Evolutionary conservation across 2,797 vertebrate genomes (phyloP).

Genomic region (Fistularia commersonii): DNA sequence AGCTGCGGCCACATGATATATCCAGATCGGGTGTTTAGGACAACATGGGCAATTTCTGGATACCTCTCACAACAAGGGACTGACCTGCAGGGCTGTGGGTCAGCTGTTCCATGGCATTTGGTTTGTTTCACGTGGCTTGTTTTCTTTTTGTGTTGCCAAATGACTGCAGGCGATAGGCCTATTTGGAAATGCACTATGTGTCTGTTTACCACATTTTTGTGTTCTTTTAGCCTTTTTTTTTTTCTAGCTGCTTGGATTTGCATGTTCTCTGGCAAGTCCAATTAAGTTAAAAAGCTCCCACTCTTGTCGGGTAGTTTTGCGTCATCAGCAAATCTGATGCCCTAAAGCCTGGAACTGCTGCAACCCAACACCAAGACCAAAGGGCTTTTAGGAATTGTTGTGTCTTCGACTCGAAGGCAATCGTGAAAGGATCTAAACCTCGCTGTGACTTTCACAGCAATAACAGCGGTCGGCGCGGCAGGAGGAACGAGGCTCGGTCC

Average conservation of each 20-base stretch:
- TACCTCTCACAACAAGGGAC: constrained; percentile 34
- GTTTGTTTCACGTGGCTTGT: constrained; percentile 37
- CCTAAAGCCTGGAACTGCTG: constrained; percentile 35
- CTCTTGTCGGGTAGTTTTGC: constrained; percentile 38
- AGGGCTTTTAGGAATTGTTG: constrained; percentile 53
- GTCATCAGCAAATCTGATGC: constrained; percentile 46
- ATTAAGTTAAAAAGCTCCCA: constrained; percentile 37
- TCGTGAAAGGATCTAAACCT: constrained; percentile 52
- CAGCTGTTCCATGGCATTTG: constrained; percentile 43
- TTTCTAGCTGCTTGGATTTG: constrained; percentile 41
- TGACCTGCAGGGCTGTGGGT: constrained; percentile 45
- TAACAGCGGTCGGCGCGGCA: constrained; percentile 29
- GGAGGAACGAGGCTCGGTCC: constrained; percentile 29
- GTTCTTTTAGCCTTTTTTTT: constrained; percentile 9
- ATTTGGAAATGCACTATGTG: constrained; percentile 26
- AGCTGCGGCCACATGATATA: constrained; percentile 37
- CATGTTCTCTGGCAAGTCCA: constrained; percentile 45
- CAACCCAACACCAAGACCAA: constrained; percentile 37
- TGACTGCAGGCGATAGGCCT: constrained; percentile 21
- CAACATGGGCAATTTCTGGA: constrained; percentile 33
- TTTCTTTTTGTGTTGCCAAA: constrained; percentile 36
- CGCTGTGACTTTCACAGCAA: constrained; percentile 40
- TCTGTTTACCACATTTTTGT: constrained; percentile 34
- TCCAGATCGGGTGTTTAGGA: constrained; percentile 50
- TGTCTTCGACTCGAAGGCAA: constrained; percentile 57